phyloP scores from a whole-genome alignment of 2,113 vertebrate genomes.

The Galbula dea region DNA sequence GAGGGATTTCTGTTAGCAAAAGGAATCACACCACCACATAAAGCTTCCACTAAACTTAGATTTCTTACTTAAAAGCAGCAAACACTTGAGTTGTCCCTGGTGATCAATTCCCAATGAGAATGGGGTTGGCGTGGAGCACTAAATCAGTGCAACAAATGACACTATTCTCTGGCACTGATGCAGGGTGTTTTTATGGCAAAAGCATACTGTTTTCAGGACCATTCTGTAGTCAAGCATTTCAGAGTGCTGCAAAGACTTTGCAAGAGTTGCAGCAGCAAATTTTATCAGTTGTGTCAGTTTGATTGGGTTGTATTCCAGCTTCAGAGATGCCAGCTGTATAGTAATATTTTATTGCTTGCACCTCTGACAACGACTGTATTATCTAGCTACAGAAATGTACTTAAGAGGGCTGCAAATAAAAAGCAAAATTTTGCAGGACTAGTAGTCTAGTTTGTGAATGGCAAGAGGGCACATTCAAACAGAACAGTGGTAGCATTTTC shows the following conservation, averaged over 20 bases:
- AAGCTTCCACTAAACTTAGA: background rate
- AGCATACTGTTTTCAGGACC: background rate
- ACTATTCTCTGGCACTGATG: background rate
- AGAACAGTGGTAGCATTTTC: background rate
- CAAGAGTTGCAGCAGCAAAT: background rate
- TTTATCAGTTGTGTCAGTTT: slow-evolving; percentile 30
- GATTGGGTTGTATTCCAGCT: background rate
- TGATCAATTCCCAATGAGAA: background rate
- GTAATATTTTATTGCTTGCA: background rate
- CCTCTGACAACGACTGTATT: background rate
- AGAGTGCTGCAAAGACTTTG: background rate
- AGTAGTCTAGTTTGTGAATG: background rate
- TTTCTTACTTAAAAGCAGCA: slow-evolving; percentile 23
- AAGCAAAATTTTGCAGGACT: background rate
- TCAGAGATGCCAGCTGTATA: background rate
- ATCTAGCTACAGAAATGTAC: background rate
- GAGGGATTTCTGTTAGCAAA: background rate
- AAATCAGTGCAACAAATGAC: background rate
- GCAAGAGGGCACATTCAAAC: background rate
- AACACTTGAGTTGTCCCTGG: background rate
- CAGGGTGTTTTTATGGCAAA: background rate
- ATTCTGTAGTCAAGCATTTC: background rate
- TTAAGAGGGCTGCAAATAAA: slow-evolving; percentile 25
- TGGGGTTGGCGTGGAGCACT: background rate
- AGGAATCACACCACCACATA: background rate